Percentiles rank a stretch among this genome's conserved stretches.
Conservation (phyloP, 2,888 invertebrate species). For the Eristalis intricaria region DNA sequence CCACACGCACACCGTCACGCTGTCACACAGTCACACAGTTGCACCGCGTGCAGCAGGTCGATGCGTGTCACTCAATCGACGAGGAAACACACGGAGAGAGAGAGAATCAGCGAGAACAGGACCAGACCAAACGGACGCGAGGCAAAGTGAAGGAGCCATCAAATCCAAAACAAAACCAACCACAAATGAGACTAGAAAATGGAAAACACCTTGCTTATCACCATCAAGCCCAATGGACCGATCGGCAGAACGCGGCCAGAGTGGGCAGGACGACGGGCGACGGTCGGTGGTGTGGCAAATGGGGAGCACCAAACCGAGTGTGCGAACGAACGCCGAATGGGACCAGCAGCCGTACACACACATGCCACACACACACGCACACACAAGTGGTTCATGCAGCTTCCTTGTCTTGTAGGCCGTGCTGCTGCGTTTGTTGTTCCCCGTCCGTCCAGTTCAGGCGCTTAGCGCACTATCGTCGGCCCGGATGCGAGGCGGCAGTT, state of each 20-base stretch:
- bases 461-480: not conserved
- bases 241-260: constrained; percentile 27
- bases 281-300: not conserved
- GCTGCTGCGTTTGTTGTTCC: not conserved
- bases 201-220: constrained; percentile 15
- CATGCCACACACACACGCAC: too few species aligned
- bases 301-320: not conserved
- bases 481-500: not conserved
- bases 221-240: constrained; percentile 26
- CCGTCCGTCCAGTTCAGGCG: not conserved
- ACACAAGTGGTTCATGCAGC: not conserved
- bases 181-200: constrained; percentile 45
- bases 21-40: not conserved
- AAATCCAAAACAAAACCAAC: not conserved
- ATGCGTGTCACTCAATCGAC: constrained; percentile 58
- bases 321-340: not conserved
- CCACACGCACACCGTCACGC: not conserved
- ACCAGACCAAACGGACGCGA: constrained; percentile 10
- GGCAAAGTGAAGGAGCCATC: not conserved
- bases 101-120: not conserved
- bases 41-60: constrained; percentile 45
- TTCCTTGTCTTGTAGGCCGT: not conserved
- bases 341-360: not conserved
- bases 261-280: constrained; percentile 22
- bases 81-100: constrained; percentile 25